A percentile compares a stretch with the other conserved stretches of the same genome.
Evolutionary conservation across 37 sponge, comb jelly and placozoan genomes (phyloP).

Genomic region (Chondrilla cf. caribensis): DNA sequence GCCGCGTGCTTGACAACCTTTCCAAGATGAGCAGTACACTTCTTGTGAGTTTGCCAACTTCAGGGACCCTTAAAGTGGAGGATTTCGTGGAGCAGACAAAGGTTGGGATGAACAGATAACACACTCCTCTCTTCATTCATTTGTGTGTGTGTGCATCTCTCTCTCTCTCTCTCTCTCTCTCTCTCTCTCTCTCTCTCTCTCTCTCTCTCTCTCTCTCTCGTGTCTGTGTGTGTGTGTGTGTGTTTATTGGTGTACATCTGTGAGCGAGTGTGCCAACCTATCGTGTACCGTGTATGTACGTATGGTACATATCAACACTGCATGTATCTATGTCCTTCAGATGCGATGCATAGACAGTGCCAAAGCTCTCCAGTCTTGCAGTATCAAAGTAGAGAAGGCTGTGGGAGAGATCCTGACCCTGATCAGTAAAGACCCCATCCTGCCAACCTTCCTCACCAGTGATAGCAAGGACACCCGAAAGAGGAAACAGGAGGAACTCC

Average conservation of each 20-base stretch:
- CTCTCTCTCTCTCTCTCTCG: too few species aligned
- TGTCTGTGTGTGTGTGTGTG: too few species aligned
- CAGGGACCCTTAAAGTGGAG: conserved; percentile 53
- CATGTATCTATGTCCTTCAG: too few species aligned
- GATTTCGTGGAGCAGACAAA: conserved; percentile 69
- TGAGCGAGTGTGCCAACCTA: too few species aligned
- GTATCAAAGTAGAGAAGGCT: conserved; percentile 82
- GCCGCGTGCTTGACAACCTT: conserved; percentile 68
- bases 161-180: too few species aligned
- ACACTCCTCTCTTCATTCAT: too few species aligned
- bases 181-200: too few species aligned
- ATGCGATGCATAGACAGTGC: conserved; percentile 6
- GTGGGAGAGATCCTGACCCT: conserved; percentile 64
- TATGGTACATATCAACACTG: too few species aligned
- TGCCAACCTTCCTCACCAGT: conserved; percentile 24
- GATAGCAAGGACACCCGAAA: conserved; percentile 49
- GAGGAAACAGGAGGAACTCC: conserved; percentile 62
- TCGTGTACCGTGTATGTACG: neutral
- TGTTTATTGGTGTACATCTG: too few species aligned
- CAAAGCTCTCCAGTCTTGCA: conserved; percentile 33
- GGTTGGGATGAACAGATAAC: conserved; percentile 35
- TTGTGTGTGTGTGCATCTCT: too few species aligned
- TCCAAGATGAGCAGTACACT: conserved; percentile 61
- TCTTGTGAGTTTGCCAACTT: conserved; percentile 63
- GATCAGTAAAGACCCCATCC: conserved; percentile 33